Evolutionary conservation across 1,140 invertebrate genomes (phyloP).

Genomic region (Drosophila nigromelanica): DNA sequence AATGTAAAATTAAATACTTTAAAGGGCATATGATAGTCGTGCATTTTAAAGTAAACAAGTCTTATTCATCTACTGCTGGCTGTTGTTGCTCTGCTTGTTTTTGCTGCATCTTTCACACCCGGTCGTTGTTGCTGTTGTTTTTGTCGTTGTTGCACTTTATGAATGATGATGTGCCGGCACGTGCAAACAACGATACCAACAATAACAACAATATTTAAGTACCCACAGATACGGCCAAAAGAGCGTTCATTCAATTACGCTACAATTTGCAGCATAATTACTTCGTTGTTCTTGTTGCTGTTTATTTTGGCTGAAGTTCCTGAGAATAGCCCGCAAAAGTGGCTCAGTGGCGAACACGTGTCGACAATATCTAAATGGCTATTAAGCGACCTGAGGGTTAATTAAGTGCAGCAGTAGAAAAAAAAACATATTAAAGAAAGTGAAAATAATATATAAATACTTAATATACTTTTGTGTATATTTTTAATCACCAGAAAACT

Average conservation of each 20-base stretch:
- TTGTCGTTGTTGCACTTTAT: slow-evolving; percentile 57
- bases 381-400: slow-evolving; percentile 19
- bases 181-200: slow-evolving; percentile 43
- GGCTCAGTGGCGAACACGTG: slow-evolving; percentile 60
- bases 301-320: slow-evolving; percentile 53
- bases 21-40: slow-evolving; percentile 9
- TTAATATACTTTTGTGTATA: no score
- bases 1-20: background rate
- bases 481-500: no score
- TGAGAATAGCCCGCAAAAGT: slow-evolving; percentile 45
- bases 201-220: slow-evolving; percentile 9
- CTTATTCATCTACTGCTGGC: background rate
- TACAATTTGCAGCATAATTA: slow-evolving; percentile 72
- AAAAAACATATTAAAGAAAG: no score
- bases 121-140: slow-evolving; percentile 2
- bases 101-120: slow-evolving; percentile 51
- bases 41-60: background rate
- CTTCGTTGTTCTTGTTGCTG: slow-evolving; percentile 23
- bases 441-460: no score
- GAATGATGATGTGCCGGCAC: slow-evolving; percentile 64
- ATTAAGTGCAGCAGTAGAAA: background rate
- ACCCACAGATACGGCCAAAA: slow-evolving; percentile 7
- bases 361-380: slow-evolving; percentile 36
- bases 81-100: slow-evolving; percentile 41
- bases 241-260: slow-evolving; percentile 50